These are phyloP conservation scores for Ditula angustiorana DNA, from an alignment of 2,888 invertebrate species.

Conservation along the genomic window DNA sequence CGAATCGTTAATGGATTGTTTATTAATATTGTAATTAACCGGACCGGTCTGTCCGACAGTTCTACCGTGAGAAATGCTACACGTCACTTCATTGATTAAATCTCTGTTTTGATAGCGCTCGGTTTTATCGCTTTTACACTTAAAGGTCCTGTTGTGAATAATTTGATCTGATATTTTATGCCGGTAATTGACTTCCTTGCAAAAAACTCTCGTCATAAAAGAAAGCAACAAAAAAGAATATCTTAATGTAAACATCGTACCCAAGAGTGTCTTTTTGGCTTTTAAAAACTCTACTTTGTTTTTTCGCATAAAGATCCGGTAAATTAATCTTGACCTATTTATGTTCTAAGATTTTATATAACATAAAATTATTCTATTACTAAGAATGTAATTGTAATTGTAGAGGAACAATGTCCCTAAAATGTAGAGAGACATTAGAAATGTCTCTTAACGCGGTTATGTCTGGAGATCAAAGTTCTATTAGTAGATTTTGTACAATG, in stretches of 20 bases:
- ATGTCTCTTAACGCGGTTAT: too few species aligned
- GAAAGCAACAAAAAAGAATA: background rate
- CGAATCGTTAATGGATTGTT: constrained; percentile 65
- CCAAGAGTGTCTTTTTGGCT: too few species aligned
- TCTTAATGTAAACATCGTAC: too few species aligned
- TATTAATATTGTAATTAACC: constrained; percentile 70
- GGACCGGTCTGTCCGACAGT: constrained; percentile 42
- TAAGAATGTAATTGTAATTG: too few species aligned
- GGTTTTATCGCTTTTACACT: constrained; percentile 40
- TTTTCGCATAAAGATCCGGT: too few species aligned
- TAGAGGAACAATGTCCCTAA: too few species aligned
- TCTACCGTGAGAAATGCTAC: constrained; percentile 52
- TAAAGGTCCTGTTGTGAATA: constrained; percentile 31
- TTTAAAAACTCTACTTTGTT: background rate
- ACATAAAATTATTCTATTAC: too few species aligned
- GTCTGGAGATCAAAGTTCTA: too few species aligned
- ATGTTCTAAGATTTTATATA: too few species aligned
- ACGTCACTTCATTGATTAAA: constrained; percentile 55
- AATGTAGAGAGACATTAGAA: too few species aligned
- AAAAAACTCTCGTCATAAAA: constrained; percentile 6
- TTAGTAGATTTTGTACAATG: too few species aligned
- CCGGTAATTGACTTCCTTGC: constrained; percentile 23
- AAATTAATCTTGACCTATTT: too few species aligned
- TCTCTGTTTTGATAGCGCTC: constrained; percentile 50
- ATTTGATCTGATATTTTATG: constrained; percentile 20